Percentiles rank a stretch among this genome's conserved stretches.
Conservation (phyloP, 2,888 invertebrate genomes). For the Drosophila setosimentum region DNA sequence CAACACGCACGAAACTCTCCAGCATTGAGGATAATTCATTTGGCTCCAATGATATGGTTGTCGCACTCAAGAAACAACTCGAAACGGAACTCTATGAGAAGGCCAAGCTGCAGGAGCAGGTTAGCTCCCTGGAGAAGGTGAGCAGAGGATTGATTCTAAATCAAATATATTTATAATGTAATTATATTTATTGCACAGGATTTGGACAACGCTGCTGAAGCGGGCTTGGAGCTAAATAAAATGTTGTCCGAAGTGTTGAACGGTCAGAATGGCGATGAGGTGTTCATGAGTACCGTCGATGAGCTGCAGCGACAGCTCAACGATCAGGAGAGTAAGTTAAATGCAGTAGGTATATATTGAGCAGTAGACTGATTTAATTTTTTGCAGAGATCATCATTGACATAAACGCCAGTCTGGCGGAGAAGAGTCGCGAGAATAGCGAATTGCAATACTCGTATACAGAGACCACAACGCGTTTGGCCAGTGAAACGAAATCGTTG, state of each 20-base stretch:
- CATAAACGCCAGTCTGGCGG: conserved; percentile 86
- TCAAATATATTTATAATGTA: background rate
- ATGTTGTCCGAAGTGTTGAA: conserved; percentile 89
- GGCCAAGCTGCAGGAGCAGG: conserved; percentile 88
- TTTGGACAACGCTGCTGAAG: conserved; percentile 92
- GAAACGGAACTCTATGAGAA: conserved; percentile 86
- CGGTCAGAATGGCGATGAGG: conserved; percentile 89
- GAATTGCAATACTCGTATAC: conserved; percentile 85
- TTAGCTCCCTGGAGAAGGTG: conserved; percentile 89
- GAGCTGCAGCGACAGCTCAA: conserved; percentile 89
- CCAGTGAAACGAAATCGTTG: conserved; percentile 87
- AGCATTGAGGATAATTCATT: conserved; percentile 90
- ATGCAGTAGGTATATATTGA: background rate
- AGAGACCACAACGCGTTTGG: conserved; percentile 86
- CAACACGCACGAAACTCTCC: conserved; percentile 87
- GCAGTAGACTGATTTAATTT: background rate
- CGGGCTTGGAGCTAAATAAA: conserved; percentile 90
- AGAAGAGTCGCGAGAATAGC: conserved; percentile 87
- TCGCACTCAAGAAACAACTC: conserved; percentile 88
- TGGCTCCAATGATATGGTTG: conserved; percentile 90
- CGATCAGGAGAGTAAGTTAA: conserved; percentile 87
- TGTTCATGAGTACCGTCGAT: conserved; percentile 88
- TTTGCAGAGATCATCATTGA: conserved; percentile 85
- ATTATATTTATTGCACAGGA: conserved; percentile 84
- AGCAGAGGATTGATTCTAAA: background rate